A percentile compares a stretch with the other conserved stretches of the same genome.
phyloP scores from a whole-genome alignment of 2,797 vertebrate genomes.

The Trachops cirrhosus region DNA sequence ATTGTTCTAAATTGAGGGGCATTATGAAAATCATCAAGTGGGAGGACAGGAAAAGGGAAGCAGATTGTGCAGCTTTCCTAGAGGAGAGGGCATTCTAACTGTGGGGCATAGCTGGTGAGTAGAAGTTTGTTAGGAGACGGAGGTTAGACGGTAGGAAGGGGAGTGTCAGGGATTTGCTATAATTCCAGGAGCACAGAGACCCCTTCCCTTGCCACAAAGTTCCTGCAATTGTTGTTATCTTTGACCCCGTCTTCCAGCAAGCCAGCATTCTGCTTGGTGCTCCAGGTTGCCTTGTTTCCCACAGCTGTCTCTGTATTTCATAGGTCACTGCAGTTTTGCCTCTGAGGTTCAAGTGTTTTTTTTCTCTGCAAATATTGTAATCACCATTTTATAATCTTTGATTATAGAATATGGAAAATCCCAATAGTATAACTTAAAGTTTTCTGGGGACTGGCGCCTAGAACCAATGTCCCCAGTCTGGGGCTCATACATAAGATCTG shows the following conservation, averaged over 20 bases:
- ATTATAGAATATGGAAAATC: constrained; percentile 40
- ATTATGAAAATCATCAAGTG: neutral
- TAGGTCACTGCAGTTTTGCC: constrained; percentile 44
- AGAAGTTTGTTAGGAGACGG: constrained; percentile 26
- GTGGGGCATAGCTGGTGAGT: neutral
- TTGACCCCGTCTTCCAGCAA: neutral
- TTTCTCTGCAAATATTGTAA: constrained; percentile 36
- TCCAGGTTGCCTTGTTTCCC: neutral
- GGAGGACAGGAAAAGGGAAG: neutral
- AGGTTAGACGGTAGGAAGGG: neutral
- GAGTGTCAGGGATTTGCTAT: neutral
- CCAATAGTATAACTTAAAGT: neutral
- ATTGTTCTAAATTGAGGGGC: neutral
- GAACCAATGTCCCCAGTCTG: neutral
- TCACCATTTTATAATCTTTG: constrained; percentile 53
- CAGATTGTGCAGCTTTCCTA: neutral
- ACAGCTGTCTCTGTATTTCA: constrained; percentile 49
- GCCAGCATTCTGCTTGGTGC: neutral
- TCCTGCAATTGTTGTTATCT: neutral
- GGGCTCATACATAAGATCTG: neutral
- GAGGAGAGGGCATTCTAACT: neutral
- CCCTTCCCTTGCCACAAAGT: neutral
- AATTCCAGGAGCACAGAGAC: neutral
- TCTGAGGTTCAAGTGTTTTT: constrained; percentile 40
- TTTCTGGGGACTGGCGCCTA: constrained; percentile 28